These are phyloP conservation scores for Pollicipes pollicipes DNA, from an alignment of 1,140 invertebrate genomes.

Conservation along the genomic window DNA sequence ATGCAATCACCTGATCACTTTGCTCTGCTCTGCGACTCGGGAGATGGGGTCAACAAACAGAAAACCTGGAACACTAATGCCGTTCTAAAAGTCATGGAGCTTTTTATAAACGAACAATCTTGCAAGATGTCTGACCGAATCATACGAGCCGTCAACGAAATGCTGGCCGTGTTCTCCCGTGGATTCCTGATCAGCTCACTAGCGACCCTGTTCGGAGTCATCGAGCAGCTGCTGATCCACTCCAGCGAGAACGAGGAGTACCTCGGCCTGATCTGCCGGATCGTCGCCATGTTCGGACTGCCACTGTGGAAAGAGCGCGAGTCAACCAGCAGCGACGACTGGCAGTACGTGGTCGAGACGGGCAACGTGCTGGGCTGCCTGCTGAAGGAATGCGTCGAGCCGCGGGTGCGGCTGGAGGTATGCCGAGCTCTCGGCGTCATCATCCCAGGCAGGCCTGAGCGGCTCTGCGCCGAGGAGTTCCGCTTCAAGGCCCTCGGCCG, in stretches of 20 bases:
- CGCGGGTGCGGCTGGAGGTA: neutral
- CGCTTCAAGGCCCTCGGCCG: neutral
- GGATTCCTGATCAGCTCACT: neutral
- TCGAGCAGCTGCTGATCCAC: neutral
- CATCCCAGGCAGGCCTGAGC: neutral
- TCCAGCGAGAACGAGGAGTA: neutral
- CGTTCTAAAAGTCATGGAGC: neutral
- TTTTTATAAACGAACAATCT: neutral
- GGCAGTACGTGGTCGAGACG: neutral
- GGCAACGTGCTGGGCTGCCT: neutral
- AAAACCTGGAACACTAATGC: neutral
- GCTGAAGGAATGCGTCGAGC: neutral
- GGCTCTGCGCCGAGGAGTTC: neutral
- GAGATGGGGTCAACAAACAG: neutral
- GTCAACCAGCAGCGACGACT: neutral
- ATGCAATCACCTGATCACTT: neutral
- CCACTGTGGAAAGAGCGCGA: neutral
- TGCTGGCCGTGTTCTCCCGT: neutral
- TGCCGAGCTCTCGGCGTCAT: neutral
- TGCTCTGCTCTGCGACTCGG: neutral
- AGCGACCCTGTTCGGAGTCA: neutral
- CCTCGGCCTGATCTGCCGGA: neutral
- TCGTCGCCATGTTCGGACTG: neutral
- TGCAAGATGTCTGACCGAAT: neutral
- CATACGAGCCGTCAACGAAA: neutral